Evolutionary conservation across 2,113 vertebrate species (phyloP), one percentile per base, ranked within the genome.

Genomic region (Anguilla japonica): DNA sequence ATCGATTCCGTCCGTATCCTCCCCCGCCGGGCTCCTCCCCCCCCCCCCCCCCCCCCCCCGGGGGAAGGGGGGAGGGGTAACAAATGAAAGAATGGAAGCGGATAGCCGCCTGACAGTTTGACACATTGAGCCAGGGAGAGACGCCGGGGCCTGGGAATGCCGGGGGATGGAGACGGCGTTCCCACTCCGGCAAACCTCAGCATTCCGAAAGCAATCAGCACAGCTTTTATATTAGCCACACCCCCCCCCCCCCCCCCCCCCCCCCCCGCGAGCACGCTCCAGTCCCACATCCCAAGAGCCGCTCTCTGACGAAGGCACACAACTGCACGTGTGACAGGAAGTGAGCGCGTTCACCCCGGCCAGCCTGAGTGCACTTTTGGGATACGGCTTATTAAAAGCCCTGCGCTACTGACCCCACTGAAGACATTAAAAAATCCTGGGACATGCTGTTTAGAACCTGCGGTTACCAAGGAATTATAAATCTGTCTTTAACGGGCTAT

Each of bases 1-100:
- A 94, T 94, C 91, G 87, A 94, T 94, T 56, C 84, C 81, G 84
- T 83, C 85, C 15, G 39, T 81, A 67, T 26, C 83, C 34, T 15
- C 39, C 67, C 56, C 56, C 56, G 29, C 43, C 84, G 79, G 26
- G 29, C 34, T 11, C 3, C 15, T 41, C 41, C 41, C 78, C 40
- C 39, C 40, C 34, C 41, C 34, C 41, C n/a, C n/a, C n/a, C n/a
- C n/a, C n/a, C 40, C 39, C 50, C 43, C 53, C 5, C 5, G 43
- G 43, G 43, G 43, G 2, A 8, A 2, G 43, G 43, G 43, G 43
- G 43, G 46, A 16, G 46, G 79, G 79, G 57, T 50, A 79, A 63
- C 22, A 85, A 60, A 81, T 88, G 86, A 63, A 86, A 86, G 81
- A 86, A 88, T 88, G 84, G 87, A 85, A 88, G 84, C 83, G 71